Conservation (phyloP, 1,140 invertebrate species). For the Formica exsecta region DNA sequence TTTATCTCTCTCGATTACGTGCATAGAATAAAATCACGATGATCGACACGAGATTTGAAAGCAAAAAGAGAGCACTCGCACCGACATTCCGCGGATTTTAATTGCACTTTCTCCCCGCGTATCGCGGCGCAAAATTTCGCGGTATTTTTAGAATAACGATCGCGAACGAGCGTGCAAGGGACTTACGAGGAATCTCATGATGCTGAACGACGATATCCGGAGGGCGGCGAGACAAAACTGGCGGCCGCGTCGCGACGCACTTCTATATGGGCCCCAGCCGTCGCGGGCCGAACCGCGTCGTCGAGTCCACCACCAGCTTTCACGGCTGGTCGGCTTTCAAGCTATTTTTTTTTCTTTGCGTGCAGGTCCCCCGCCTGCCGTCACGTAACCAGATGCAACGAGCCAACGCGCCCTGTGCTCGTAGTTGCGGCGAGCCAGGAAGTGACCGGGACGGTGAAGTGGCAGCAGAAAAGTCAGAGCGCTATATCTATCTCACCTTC, state of each 20-base stretch:
- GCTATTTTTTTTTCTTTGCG: conserved; percentile 73
- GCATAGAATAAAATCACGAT: conserved; percentile 13
- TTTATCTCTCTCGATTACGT: conserved; percentile 1
- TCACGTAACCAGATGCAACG: conserved; percentile 58
- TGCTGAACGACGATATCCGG: conserved; percentile 79
- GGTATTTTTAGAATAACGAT: not conserved
- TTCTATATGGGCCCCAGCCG: conserved; percentile 84
- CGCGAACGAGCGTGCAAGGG: not conserved
- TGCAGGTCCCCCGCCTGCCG: conserved; percentile 30
- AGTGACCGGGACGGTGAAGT: conserved; percentile 73
- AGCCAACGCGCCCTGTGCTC: conserved; percentile 63
- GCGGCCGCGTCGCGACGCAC: conserved; percentile 78
- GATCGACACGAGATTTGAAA: conserved; percentile 38
- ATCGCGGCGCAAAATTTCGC: not conserved
- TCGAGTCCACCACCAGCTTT: conserved; percentile 76
- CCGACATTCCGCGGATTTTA: not conserved
- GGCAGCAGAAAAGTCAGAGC: conserved; percentile 42
- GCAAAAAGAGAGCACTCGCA: conserved; percentile 40
- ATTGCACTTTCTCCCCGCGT: conserved; percentile 46
- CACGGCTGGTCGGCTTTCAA: conserved; percentile 76
- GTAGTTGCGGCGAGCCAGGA: conserved; percentile 75
- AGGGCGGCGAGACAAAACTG: conserved; percentile 82
- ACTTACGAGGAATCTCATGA: conserved; percentile 84
- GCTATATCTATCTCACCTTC: not conserved
- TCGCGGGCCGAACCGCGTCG: conserved; percentile 58